Percentiles rank a stretch among this genome's conserved stretches.
phyloP scores from a whole-genome alignment of 2,888 invertebrate species.

The Cephus spinipes region DNA sequence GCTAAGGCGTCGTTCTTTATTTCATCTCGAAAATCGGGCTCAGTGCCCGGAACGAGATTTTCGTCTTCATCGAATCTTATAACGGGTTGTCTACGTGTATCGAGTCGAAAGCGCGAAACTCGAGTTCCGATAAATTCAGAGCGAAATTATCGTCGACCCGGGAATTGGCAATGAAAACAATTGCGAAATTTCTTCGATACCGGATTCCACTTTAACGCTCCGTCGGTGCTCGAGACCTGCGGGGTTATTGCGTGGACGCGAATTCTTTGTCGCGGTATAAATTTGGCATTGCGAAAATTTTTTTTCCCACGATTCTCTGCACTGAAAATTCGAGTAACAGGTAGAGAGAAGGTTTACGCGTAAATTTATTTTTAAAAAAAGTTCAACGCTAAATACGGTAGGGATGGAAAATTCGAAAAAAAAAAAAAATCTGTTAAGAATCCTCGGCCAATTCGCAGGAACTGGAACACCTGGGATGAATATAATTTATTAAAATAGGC shows the following conservation, averaged over 20 bases:
- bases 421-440: background rate
- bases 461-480: slow-evolving; percentile 20
- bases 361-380: too few relatives aligned
- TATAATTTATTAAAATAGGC: slow-evolving; percentile 54
- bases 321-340: background rate
- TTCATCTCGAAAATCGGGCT: background rate
- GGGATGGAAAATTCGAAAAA: background rate
- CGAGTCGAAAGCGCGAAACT: background rate
- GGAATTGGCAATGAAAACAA: background rate
- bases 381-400: too few relatives aligned
- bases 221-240: background rate
- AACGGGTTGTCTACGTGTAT: background rate
- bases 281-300: background rate
- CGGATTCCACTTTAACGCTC: background rate
- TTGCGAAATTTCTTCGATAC: background rate
- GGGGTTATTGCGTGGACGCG: background rate
- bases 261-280: background rate
- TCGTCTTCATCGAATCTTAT: background rate
- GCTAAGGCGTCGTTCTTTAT: background rate
- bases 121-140: background rate
- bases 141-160: background rate
- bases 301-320: background rate
- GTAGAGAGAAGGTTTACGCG: too few relatives aligned
- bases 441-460: background rate
- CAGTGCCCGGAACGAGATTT: background rate